phyloP scores from a whole-genome alignment of 2,888 invertebrate genomes.

The Polyommatus icarus region DNA sequence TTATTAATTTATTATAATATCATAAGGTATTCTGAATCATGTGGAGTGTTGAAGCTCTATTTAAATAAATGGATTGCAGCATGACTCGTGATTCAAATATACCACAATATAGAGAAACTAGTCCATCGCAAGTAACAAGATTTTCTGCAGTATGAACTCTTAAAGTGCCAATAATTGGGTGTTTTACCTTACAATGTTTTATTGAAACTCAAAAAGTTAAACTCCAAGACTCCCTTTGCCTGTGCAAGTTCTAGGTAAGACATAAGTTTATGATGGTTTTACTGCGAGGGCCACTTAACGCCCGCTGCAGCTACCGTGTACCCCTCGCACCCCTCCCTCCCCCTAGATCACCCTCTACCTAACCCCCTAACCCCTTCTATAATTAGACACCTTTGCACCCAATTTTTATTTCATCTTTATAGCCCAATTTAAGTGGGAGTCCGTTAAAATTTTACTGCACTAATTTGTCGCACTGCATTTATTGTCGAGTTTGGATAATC shows the following conservation, averaged over 20 bases:
- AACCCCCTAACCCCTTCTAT: constrained; percentile 41
- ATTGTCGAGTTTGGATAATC: not conserved
- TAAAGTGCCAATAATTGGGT: not conserved
- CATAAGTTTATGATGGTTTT: constrained; percentile 77
- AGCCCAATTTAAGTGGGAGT: not conserved
- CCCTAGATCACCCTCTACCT: constrained; percentile 42
- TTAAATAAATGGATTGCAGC: no score
- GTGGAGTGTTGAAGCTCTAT: no score
- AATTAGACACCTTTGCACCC: constrained; percentile 61
- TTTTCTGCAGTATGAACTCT: no score
- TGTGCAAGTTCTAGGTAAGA: constrained; percentile 63
- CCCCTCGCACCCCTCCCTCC: constrained; percentile 46
- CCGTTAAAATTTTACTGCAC: constrained; percentile 13
- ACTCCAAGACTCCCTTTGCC: constrained; percentile 43
- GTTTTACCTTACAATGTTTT: no score
- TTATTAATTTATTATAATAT: no score
- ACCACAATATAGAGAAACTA: no score
- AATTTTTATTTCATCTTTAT: constrained; percentile 51
- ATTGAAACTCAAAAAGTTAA: not conserved
- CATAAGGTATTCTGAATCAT: no score
- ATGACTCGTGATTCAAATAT: no score
- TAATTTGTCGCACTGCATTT: constrained; percentile 44
- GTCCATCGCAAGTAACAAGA: no score
- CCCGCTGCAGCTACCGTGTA: constrained; percentile 64
- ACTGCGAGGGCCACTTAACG: constrained; percentile 75